Conservation (phyloP, 2,888 invertebrate species). For the Eristalis tenax region DNA sequence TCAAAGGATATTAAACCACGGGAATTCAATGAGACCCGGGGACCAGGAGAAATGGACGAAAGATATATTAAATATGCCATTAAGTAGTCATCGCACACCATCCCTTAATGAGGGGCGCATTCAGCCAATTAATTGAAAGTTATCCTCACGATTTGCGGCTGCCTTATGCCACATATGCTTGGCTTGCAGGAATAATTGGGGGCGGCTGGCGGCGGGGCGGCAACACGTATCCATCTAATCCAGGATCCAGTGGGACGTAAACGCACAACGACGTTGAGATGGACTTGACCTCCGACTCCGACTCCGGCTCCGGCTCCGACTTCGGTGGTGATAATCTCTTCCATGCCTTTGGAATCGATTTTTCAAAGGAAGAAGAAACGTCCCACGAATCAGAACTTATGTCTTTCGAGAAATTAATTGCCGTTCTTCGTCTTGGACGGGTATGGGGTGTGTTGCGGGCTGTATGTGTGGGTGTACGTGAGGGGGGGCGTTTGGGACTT, state of each 20-base stretch:
- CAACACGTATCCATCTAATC: conserved; percentile 21
- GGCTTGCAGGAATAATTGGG: not conserved
- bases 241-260: not conserved
- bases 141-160: conserved; percentile 34
- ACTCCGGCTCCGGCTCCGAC: no score
- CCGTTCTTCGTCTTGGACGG: no score
- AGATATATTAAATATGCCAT: conserved; percentile 37
- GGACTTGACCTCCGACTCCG: no score
- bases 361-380: not conserved
- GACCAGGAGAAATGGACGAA: not conserved
- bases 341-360: not conserved
- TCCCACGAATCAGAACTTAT: no score
- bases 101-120: conserved; percentile 31
- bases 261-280: not conserved
- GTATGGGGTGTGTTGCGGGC: no score
- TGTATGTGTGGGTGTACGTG: no score
- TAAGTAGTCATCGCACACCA: conserved; percentile 41
- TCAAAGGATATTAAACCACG: conserved; percentile 42
- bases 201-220: not conserved
- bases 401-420: no score
- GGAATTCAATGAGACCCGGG: conserved; percentile 11
- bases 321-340: conserved; percentile 16
- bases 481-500: no score
- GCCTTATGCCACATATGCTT: conserved; percentile 7
- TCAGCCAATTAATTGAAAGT: conserved; percentile 47